Conservation (phyloP, 2,113 vertebrate species). For the Paracanthobrama guichenoti region DNA sequence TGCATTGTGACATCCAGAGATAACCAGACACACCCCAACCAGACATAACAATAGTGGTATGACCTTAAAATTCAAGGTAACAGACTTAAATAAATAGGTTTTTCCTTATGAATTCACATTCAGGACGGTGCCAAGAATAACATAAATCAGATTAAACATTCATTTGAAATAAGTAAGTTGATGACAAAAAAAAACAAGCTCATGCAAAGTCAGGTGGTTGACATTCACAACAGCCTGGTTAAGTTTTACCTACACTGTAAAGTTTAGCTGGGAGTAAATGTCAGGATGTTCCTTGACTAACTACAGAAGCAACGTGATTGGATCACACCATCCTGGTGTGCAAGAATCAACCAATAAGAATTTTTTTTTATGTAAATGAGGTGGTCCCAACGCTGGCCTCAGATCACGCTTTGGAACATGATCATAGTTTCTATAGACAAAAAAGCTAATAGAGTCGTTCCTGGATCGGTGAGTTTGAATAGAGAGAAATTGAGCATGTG, state of each 20-base stretch:
- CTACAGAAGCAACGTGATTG: conserved; percentile 45
- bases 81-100: not conserved
- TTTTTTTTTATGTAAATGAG: not conserved
- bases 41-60: conserved; percentile 2
- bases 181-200: not conserved
- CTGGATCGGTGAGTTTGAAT: conserved; percentile 6
- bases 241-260: conserved; percentile 32
- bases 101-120: not conserved
- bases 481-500: conserved; percentile 2
- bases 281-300: conserved; percentile 25
- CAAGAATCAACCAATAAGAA: conserved; percentile 61
- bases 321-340: conserved; percentile 64
- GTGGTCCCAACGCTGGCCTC: not conserved
- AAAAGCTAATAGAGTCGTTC: not conserved
- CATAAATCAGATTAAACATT: conserved; percentile 7
- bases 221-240: conserved; percentile 3
- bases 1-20: no score
- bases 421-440: conserved; percentile 7
- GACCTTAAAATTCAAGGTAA: not conserved
- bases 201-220: not conserved
- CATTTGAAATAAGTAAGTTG: not conserved
- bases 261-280: not conserved
- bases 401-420: not conserved
- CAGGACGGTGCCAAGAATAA: not conserved
- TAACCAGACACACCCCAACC: not conserved